These are phyloP conservation scores for Hypotaenidia philippensis DNA, from an alignment of 2,797 vertebrate species.

Conservation along the genomic window DNA sequence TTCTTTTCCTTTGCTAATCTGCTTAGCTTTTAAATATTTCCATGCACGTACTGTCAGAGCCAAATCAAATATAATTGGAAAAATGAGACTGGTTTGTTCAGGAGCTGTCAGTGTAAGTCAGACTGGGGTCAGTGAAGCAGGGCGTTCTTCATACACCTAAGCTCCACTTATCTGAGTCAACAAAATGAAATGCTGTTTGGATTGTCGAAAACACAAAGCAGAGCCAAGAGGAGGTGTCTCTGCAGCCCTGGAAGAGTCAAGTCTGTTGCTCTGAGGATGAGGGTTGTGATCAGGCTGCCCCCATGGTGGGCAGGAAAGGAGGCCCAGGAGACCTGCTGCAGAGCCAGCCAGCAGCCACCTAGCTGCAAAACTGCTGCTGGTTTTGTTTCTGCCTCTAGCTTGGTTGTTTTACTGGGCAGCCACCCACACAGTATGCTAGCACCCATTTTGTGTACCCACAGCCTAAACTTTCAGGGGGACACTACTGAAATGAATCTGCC, in stretches of 20 bases:
- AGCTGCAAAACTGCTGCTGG: not conserved
- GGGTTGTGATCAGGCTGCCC: not conserved
- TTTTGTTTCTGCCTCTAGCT: not conserved
- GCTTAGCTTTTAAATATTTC: not conserved
- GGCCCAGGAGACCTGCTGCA: not conserved
- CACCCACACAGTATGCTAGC: accelerated
- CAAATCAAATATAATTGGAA: constrained; percentile 30
- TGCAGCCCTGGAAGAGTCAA: not conserved
- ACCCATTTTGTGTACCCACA: not conserved
- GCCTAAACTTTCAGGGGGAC: not conserved
- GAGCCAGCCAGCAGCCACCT: not conserved
- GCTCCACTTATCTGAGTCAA: constrained; percentile 15
- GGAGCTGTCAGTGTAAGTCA: not conserved
- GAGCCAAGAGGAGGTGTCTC: not conserved
- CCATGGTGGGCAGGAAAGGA: not conserved
- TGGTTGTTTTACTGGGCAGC: not conserved
- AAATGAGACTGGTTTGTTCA: constrained; percentile 25
- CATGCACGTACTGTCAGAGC: not conserved
- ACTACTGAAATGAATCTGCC: not conserved
- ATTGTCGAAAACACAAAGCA: not conserved
- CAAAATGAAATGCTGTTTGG: constrained; percentile 12
- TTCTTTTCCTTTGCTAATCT: constrained; percentile 14
- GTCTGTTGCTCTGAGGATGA: not conserved
- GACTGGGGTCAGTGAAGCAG: not conserved
- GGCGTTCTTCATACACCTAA: not conserved